phyloP scores from a whole-genome alignment of 2,797 vertebrate genomes.

The Sebastes goodei region DNA sequence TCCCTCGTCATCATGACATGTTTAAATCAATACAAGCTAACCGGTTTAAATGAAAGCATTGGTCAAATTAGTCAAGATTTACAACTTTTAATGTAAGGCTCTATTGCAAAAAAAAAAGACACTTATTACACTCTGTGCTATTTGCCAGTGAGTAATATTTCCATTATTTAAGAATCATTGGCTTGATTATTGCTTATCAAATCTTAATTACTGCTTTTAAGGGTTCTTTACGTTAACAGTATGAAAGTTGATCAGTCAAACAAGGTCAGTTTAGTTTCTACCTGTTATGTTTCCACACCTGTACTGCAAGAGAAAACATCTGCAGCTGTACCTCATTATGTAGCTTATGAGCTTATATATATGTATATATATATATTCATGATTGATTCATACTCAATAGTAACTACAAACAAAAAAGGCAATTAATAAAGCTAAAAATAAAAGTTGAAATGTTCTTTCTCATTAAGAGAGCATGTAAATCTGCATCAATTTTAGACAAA shows the following conservation, averaged over 20 bases:
- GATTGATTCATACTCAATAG: background rate
- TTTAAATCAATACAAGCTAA: background rate
- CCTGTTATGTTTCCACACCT: background rate
- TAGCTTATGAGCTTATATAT: background rate
- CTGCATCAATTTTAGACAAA: background rate
- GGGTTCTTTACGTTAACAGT: background rate
- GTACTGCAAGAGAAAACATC: background rate
- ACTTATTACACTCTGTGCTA: background rate
- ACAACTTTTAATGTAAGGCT: background rate
- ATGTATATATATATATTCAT: background rate
- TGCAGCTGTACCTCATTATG: background rate
- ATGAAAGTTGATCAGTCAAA: background rate
- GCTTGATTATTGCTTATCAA: background rate
- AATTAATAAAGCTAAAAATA: background rate
- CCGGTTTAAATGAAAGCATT: background rate
- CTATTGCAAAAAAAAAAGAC: background rate
- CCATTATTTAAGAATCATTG: background rate
- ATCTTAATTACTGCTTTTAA: background rate
- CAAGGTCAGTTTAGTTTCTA: background rate
- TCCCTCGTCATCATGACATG: background rate
- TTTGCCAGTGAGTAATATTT: background rate
- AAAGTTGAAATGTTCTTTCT: background rate
- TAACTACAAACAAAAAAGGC: background rate
- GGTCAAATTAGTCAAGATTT: background rate
- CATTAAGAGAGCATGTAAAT: background rate